These are phyloP conservation scores for Phalanger gymnotis DNA, from an alignment of 2,797 vertebrate species.

Conservation along the genomic window DNA sequence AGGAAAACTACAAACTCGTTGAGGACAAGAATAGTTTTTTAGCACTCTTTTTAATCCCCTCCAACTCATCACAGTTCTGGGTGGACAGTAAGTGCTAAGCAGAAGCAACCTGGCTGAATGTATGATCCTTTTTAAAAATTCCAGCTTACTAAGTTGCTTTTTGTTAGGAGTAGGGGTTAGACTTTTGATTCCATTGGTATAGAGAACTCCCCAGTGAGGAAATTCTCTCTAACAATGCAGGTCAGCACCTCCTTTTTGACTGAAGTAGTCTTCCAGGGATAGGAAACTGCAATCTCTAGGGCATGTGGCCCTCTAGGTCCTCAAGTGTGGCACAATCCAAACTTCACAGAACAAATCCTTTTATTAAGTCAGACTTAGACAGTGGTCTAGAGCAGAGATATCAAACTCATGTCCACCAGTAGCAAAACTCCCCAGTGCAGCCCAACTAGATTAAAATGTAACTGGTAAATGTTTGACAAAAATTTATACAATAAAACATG, in stretches of 20 bases:
- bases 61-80: not conserved
- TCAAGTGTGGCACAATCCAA: too few species aligned
- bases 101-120: not conserved
- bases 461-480: not conserved
- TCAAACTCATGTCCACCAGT: not conserved
- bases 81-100: not conserved
- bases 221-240: not conserved
- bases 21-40: not conserved
- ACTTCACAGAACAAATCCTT: too few species aligned
- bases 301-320: too few species aligned
- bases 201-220: not conserved
- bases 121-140: not conserved
- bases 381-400: not conserved
- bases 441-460: not conserved
- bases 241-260: not conserved
- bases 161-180: not conserved
- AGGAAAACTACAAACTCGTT: not conserved
- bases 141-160: not conserved
- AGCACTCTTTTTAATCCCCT: not conserved
- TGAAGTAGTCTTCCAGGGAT: not conserved
- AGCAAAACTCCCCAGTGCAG: not conserved
- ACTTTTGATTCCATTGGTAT: not conserved
- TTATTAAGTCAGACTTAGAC: not conserved
- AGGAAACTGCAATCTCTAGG: too few species aligned
- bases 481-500: not conserved